Conservation (phyloP, 2,113 vertebrate genomes). For the Boulengerochromis microlepis region DNA sequence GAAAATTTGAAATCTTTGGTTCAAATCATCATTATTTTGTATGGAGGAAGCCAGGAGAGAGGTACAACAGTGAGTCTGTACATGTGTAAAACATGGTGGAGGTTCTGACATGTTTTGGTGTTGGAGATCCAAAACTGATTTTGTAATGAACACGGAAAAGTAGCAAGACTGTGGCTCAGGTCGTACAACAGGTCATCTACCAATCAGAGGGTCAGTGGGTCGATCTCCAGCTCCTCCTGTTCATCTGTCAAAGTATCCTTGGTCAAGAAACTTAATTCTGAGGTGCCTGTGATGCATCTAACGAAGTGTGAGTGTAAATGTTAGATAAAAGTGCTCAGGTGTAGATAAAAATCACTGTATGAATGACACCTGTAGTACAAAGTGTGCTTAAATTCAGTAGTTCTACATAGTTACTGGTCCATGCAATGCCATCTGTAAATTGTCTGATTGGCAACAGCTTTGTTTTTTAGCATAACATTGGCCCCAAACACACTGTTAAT, state of each 20-base stretch:
- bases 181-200: neutral
- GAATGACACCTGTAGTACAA: neutral
- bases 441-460: neutral
- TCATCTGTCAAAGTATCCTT: neutral
- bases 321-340: neutral
- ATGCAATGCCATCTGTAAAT: neutral
- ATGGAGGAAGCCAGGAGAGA: neutral
- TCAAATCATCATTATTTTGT: neutral
- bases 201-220: neutral
- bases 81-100: neutral
- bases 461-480: neutral
- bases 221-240: neutral
- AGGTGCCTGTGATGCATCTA: neutral
- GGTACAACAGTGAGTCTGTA: neutral
- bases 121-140: neutral
- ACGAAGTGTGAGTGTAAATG: accelerated
- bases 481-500: neutral
- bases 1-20: accelerated
- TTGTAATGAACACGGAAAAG: neutral
- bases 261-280: neutral
- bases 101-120: neutral
- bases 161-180: neutral
- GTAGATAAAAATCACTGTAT: neutral
- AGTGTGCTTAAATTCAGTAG: neutral
- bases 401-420: neutral